Base-by-base conservation (phyloP, 2,888 invertebrate species). In the Venusia cambrica region DNA sequence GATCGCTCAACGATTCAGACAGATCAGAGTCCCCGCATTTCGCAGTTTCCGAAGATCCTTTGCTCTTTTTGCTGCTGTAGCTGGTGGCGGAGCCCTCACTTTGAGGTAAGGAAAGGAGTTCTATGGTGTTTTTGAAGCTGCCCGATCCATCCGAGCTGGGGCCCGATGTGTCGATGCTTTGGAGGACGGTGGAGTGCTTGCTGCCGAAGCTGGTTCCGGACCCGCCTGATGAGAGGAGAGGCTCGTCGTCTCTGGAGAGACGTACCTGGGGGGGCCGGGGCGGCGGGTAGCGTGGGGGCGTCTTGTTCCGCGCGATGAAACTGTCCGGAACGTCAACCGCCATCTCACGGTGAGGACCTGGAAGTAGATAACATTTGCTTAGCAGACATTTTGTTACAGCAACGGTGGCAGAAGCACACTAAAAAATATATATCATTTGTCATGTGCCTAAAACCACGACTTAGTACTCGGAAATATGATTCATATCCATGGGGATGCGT, bases 281-380 rank as follows among this genome's bases (percentile, higher is more conserved):
- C 26, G 95, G 94, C 47, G 95, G 95, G 90, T 95, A 97, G 62
- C 96, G 90, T 17, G 97, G 97, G 20, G 96, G 95, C 50, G 96
- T 96, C 88, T 97, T 97, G 81, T 94, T 94, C 64, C 94, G 89
- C 54, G 94, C 96, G 67, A 96, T 92, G 89, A 97, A 97, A 63
- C 93, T 94, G 76, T 97, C 97, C 68, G 98, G 98, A 64, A 97
- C 97, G 88, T 98, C 98, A 79, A 98, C 97, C 74, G 98, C 97
- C 96, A 98, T 97, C 92, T 98, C 98, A 74, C 98, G 93, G 90
- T 97, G 97, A 69, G 96, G 95, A 79, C 94, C 94, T 90, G 83
- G 46, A 88, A 84, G 21, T 38, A 48, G 1, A 15, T 21, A 15
- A 25, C 26, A 33, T 6, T 6, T 5, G 2, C 2, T 21, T 21